Evolutionary conservation across 2,797 vertebrate genomes (phyloP), one percentile per base, ranked within the genome.

Genomic region (Propithecus perrieri): DNA sequence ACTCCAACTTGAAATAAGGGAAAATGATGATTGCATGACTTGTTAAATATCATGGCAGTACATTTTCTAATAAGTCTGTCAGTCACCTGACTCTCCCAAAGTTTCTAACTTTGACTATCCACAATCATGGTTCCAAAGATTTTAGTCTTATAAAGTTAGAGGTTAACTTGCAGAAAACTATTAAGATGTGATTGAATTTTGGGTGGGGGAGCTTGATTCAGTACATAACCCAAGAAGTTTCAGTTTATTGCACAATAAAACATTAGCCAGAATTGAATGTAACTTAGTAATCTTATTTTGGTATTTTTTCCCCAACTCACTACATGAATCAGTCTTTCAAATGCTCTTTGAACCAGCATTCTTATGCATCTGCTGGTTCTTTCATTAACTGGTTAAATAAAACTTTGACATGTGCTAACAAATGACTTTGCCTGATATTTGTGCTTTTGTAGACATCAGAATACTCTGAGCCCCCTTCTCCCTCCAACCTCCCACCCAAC

Each of bases 91-190:
- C 20, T 88, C 24, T 84, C 28, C 72, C 35, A 75, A 84, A 10
- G 63, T 61, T 48, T 89, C 28, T 72, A 89, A 86, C 74, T 93
- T 95, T 57, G 46, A 89, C 53, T 89, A 63, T 85, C 38, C 8
- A 91, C 72, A 83, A 87, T 89, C 67, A 74, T 33, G 30, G 22
- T 65, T 13, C 72, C 86, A 43, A 92, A 41, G 59, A 76, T 59
- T 86, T 96, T 96, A 96, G 41, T 93, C 83, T 96, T 83, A n/a
- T 65, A 81, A 85, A 81, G n/a, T 76, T 87, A 96, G 50, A 95
- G 13, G 48, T 84, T 78, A 96, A 53, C 3, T 30, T 46, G 10
- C 26, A 80, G 72, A 88, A 85, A 93, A 80, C 15, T 74, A 43
- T 38, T 69, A 90, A 85, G 61, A 78, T 84, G 8, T 46, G 50